Base-by-base conservation (phyloP, 2,888 invertebrate species). In the Lobophora halterata region DNA sequence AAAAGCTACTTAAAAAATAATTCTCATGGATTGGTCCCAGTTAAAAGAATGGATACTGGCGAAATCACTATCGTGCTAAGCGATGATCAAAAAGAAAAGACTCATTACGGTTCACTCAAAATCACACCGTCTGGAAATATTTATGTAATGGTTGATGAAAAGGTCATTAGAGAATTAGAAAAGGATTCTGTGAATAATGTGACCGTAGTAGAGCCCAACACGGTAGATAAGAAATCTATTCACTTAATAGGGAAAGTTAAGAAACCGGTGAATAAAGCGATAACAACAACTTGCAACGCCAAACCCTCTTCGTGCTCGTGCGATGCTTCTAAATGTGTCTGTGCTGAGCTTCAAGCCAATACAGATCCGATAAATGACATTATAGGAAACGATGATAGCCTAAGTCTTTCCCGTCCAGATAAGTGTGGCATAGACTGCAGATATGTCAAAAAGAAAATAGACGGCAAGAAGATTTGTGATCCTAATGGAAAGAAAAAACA, bases 121-220 rank as follows among this genome's bases (percentile, higher is more conserved):
- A 65, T 79, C 3, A 67, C 73, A 16, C 40, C 61, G 5, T 77
- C 79, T 1, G 77, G 76, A 9, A 75, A 71, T 46, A 63, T 80
- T 46, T 72, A 62, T 35, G 47, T 76, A 7, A 40, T 61, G 7
- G 49, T 74, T 9, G 61, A 75, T 36, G 60, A 73, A 36, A 48
- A 52, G 16, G 18, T 50, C 9, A 33, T 61, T 2, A 52, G 60
- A 46, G 33, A 29, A 3, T 46, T 58, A 17, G 39, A 40, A 4
- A 52, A 57, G 31, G 35, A 38, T 3, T 9, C 17, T 10, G 1
- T 12, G 2, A 27, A 12, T 20, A 24, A 12, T n/a, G n/a, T 9
- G 3, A 11, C 2, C 18, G 8, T 2, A 11, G 12, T 20, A 6
- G 16, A 20, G 4, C n/a, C 11, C n/a, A 34, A 6, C 24, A 7